Percentiles rank a stretch among this genome's conserved stretches.
These are phyloP conservation scores for Oncorhynchus tshawytscha DNA, from an alignment of 2,113 vertebrate species.

Conservation along the genomic window DNA sequence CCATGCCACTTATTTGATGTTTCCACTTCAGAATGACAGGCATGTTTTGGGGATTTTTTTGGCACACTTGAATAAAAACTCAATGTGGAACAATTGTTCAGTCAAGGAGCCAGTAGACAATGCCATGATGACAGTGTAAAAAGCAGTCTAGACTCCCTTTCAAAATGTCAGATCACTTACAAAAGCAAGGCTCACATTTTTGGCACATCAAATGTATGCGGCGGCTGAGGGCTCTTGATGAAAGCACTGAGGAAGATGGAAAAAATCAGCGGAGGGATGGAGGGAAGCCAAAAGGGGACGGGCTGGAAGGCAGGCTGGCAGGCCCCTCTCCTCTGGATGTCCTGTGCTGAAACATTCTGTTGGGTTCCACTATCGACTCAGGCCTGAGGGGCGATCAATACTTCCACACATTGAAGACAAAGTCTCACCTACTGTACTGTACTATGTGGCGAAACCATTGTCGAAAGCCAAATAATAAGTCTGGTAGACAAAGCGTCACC, in stretches of 20 bases:
- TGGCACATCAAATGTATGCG: constrained; percentile 31
- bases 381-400: background rate
- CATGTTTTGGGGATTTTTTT: background rate
- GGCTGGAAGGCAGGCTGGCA: background rate
- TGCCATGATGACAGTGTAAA: constrained; percentile 28
- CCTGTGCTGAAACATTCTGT: no score
- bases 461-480: background rate
- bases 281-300: background rate
- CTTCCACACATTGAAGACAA: background rate
- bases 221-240: constrained; percentile 16
- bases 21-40: background rate
- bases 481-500: background rate
- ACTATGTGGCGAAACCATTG: background rate
- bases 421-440: background rate
- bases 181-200: constrained; percentile 46
- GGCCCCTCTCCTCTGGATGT: no score
- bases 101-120: constrained; percentile 29
- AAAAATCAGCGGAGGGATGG: background rate
- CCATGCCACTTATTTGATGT: background rate
- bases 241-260: background rate
- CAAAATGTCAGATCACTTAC: constrained; percentile 34
- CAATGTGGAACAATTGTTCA: constrained; percentile 11
- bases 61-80: background rate
- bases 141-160: constrained; percentile 45
- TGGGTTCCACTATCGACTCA: no score